Evolutionary conservation across 2,797 vertebrate species (phyloP).

Genomic region (Todus mexicanus): DNA sequence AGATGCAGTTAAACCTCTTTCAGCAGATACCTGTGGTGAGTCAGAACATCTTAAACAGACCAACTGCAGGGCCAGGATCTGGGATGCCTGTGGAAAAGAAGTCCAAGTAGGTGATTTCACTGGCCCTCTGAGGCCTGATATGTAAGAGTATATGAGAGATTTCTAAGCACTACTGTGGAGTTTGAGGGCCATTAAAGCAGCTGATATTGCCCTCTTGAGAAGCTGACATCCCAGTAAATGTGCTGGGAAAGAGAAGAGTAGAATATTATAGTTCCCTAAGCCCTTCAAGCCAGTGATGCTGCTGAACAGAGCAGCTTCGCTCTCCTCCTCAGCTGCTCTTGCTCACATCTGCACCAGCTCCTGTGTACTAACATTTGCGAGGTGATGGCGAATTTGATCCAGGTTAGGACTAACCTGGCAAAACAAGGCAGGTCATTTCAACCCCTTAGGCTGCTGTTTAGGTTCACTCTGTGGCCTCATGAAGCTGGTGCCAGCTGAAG

Average conservation of each 20-base stretch:
- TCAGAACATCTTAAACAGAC: neutral
- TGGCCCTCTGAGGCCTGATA: neutral
- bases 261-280: constrained; percentile 15
- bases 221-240: constrained; percentile 34
- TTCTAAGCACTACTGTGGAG: constrained; percentile 46
- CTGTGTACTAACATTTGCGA: neutral
- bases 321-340: neutral
- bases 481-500: neutral
- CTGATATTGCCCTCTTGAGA: constrained; percentile 42
- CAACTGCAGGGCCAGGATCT: neutral
- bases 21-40: neutral
- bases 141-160: constrained; percentile 26
- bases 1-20: neutral
- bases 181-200: constrained; percentile 31
- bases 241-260: neutral
- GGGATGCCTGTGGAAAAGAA: neutral
- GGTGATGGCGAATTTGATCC: constrained; percentile 30
- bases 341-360: constrained; percentile 25
- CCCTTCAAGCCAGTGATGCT: neutral
- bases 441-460: neutral
- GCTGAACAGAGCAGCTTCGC: neutral
- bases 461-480: neutral
- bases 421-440: neutral
- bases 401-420: neutral
- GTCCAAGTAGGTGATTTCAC: constrained; percentile 17